These are phyloP conservation scores for Lathamus discolor DNA, from an alignment of 2,113 vertebrate species.

Conservation along the genomic window DNA sequence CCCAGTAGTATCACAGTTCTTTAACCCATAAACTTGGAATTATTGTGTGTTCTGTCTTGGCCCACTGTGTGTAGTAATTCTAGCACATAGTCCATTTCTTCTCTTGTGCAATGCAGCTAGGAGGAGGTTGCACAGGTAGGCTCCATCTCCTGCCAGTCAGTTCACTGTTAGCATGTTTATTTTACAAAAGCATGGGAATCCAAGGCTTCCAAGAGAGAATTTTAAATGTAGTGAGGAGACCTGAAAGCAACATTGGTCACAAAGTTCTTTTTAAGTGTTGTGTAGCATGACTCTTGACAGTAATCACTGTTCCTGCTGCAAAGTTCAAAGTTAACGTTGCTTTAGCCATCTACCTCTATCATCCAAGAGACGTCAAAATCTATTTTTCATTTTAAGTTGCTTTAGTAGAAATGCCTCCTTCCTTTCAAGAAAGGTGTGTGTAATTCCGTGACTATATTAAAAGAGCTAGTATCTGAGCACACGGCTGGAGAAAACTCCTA, in stretches of 20 bases:
- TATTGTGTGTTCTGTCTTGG: background rate
- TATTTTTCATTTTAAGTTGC: background rate
- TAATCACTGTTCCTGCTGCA: background rate
- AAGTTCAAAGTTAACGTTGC: background rate
- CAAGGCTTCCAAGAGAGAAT: background rate
- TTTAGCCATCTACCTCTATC: slow-evolving; percentile 68
- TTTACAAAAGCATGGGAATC: background rate
- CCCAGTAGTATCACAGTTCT: background rate
- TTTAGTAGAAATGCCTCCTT: background rate
- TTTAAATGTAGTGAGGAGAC: background rate
- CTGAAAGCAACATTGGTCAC: background rate
- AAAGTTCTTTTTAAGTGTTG: background rate
- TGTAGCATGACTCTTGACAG: background rate
- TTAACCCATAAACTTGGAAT: background rate
- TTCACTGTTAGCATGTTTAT: background rate
- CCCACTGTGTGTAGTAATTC: background rate
- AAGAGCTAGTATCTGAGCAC: background rate
- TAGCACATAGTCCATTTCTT: background rate
- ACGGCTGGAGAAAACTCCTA: background rate
- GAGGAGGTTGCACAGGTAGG: background rate
- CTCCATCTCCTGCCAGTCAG: background rate
- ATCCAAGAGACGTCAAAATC: background rate
- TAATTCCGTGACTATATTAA: background rate
- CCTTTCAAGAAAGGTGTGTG: background rate
- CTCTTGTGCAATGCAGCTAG: background rate